Percentiles rank a stretch among this genome's conserved stretches.
Conservation (phyloP, 2,888 invertebrate genomes). For the Acanthosoma haemorrhoidale region DNA sequence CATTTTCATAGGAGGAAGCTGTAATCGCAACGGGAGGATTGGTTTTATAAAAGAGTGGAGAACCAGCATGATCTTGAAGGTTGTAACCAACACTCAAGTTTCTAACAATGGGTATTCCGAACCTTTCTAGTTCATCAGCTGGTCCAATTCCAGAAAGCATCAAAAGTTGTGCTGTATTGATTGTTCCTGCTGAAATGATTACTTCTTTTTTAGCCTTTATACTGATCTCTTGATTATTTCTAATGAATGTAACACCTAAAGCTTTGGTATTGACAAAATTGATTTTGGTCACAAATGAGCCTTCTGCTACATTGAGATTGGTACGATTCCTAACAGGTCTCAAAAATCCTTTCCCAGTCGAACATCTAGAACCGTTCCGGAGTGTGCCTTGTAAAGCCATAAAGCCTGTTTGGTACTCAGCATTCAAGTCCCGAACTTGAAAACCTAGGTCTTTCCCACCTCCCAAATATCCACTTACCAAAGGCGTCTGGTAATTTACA, state of each 20-base stretch:
- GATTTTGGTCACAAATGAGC: slow-evolving; percentile 43
- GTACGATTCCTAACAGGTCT: slow-evolving; percentile 44
- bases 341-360: slow-evolving; percentile 38
- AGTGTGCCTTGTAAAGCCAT: slow-evolving; percentile 21
- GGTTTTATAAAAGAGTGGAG: slow-evolving; percentile 17
- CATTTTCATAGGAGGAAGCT: slow-evolving; percentile 5
- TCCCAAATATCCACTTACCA: slow-evolving; percentile 37
- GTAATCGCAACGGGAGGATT: slow-evolving; percentile 24
- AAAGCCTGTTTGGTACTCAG: slow-evolving; percentile 28
- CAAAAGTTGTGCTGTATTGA: slow-evolving; percentile 52
- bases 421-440: slow-evolving; percentile 34
- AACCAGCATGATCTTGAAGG: slow-evolving; percentile 44
- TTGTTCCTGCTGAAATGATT: slow-evolving; percentile 51
- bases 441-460: slow-evolving; percentile 39
- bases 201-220: slow-evolving; percentile 48
- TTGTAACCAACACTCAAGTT: slow-evolving; percentile 47
- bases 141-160: slow-evolving; percentile 50
- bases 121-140: slow-evolving; percentile 35
- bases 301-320: slow-evolving; percentile 45
- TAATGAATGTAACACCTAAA: slow-evolving; percentile 43
- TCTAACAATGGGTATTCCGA: slow-evolving; percentile 44
- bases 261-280: slow-evolving; percentile 42
- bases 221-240: slow-evolving; percentile 40
- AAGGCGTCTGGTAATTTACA: slow-evolving; percentile 36
- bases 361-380: slow-evolving; percentile 31